Conservation (phyloP, 2,888 invertebrate genomes). For the Loripinus fragilis region DNA sequence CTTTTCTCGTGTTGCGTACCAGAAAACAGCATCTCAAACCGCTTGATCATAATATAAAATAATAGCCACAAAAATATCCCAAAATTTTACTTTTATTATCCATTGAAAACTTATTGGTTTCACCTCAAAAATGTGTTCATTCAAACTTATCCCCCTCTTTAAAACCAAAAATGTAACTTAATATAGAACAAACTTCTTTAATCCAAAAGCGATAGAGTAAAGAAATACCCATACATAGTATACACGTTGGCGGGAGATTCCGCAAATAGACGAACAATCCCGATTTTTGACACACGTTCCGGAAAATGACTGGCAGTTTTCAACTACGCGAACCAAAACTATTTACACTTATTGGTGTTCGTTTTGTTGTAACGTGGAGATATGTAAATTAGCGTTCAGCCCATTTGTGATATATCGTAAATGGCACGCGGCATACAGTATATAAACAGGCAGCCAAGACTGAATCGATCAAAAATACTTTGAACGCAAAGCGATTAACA, state of each 20-base stretch:
- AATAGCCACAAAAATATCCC: not conserved
- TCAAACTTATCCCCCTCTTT: not conserved
- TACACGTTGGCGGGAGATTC: constrained; percentile 11
- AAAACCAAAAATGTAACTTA: not conserved
- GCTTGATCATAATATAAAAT: not conserved
- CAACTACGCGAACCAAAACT: constrained; percentile 14
- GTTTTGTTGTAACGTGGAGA: constrained; percentile 22
- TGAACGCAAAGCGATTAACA: constrained; percentile 12
- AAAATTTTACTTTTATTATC: not conserved
- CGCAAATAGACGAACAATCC: constrained; percentile 31
- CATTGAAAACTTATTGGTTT: not conserved
- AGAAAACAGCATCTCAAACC: not conserved
- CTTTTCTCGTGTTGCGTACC: no score
- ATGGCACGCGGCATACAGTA: constrained; percentile 40
- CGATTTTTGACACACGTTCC: constrained; percentile 28
- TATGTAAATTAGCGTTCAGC: constrained; percentile 36
- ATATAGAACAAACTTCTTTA: not conserved
- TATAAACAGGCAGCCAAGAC: constrained; percentile 23
- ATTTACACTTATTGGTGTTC: constrained; percentile 30
- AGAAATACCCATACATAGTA: not conserved
- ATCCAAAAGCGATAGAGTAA: not conserved
- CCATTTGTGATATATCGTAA: constrained; percentile 12
- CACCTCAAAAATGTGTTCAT: constrained; percentile 9
- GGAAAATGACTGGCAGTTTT: constrained; percentile 36
- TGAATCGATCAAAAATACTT: constrained; percentile 23